Base-by-base conservation (phyloP, 2,113 vertebrate species). In the Rhagologus leucostigma region DNA sequence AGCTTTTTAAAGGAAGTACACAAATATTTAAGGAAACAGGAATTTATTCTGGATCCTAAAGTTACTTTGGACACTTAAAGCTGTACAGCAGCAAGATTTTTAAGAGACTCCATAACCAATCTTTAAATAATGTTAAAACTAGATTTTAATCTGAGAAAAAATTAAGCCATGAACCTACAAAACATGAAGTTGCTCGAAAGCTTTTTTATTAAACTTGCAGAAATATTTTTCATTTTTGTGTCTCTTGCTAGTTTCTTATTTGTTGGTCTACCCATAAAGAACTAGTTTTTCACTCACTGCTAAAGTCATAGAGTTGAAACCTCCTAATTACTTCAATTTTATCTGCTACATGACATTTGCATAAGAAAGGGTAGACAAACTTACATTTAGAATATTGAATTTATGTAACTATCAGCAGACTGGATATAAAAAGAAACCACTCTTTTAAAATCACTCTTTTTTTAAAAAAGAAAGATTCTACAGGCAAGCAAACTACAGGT, bases 391-490 rank as follows among this genome's bases (percentile, higher is more conserved):
- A 95, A 91, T 30, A 32, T 4, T 76, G 74, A 82, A 77, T 93
- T 97, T 95, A 95, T 71, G 49, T 87, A 96, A 95, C 77, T 79
- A 93, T 73, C 89, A 94, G 76, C 87, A 96, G 87, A 89, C 50
- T 87, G 30, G 84, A 82, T 95, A 94, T 85, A 94, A 95, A 96
- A 95, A 94, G n/a, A 95, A 95, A 87, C 53, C 37, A 64, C 55
- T 90, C 55, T 63, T 94, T 71, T 29, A 12, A 90, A 92, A 71
- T 55, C n/a, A 79, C 23, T 52, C 33, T 33, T 56, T 62, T 59
- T 60, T n/a, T 0, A 30, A 59, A 83, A 71, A 79, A 76, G 26
- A 55, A 81, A 78, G 63, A 87, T 21, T 71, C 23, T 46, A 71
- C 3, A 3, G 67, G 57, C 37, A 90, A 93, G 62, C 53, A 90